Conservation (phyloP, 2,888 invertebrate species). For the Pinctada fucata region DNA sequence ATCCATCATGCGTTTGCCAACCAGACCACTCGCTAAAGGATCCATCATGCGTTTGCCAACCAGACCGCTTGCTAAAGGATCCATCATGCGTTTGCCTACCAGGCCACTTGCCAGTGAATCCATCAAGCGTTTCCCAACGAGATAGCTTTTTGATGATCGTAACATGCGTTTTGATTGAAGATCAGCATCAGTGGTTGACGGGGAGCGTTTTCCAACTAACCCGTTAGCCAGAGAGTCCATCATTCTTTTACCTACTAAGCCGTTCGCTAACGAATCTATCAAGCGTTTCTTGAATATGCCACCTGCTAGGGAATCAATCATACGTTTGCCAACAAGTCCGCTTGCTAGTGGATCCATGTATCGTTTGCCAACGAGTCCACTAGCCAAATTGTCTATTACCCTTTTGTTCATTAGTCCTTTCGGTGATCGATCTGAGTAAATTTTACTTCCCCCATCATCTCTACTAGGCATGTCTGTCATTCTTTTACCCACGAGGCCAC, state of each 20-base stretch:
- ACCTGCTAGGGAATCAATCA: constrained; percentile 8
- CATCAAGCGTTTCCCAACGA: constrained; percentile 24
- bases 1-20: constrained; percentile 23
- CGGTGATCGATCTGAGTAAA: background rate
- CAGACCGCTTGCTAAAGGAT: constrained; percentile 1
- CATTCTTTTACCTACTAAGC: constrained; percentile 11
- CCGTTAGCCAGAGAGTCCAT: constrained; percentile 5
- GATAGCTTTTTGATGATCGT: background rate
- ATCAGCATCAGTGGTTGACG: too few species aligned
- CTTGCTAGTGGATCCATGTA: constrained; percentile 11
- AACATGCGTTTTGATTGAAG: background rate
- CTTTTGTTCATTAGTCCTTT: background rate
- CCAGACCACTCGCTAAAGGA: constrained; percentile 21
- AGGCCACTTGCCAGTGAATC: constrained; percentile 17
- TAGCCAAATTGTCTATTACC: constrained; percentile 1
- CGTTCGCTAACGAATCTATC: constrained; percentile 14
- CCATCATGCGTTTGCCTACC: constrained; percentile 8
- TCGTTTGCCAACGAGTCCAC: constrained; percentile 11
- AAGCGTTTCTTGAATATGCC: constrained; percentile 9
- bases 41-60: constrained; percentile 16
- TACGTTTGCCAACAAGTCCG: constrained; percentile 11
- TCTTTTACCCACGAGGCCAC: background rate
- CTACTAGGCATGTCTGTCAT: background rate
- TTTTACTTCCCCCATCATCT: background rate
- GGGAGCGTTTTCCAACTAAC: background rate